Conservation (phyloP, 2,888 invertebrate genomes). For the Megalurothrips usitatus region DNA sequence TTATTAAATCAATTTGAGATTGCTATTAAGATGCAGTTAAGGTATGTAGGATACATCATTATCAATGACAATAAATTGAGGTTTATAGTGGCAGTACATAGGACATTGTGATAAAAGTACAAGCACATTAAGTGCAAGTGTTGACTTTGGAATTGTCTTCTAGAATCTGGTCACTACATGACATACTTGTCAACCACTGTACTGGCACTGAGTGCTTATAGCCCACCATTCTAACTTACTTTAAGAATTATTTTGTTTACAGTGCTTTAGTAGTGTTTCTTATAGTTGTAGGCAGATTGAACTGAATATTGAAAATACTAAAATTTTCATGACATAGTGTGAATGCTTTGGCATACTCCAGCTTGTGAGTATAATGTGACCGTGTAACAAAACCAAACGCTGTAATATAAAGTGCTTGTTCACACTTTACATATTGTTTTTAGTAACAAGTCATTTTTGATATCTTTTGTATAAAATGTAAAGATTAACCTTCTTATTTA, state of each 20-base stretch:
- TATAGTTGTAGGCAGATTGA: background rate
- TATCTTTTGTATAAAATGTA: slow-evolving; percentile 25
- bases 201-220: background rate
- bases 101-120: too few relatives aligned
- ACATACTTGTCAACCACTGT: too few relatives aligned
- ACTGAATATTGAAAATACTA: background rate
- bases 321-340: background rate
- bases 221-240: background rate
- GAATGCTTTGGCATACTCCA: slow-evolving; percentile 2
- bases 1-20: too few relatives aligned
- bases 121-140: too few relatives aligned
- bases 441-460: slow-evolving; percentile 27
- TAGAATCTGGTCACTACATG: too few relatives aligned
- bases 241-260: background rate
- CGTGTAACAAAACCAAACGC: slow-evolving; percentile 11
- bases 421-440: background rate
- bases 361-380: slow-evolving; percentile 7
- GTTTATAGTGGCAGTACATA: too few relatives aligned
- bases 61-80: too few relatives aligned
- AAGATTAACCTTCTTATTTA: slow-evolving; percentile 15
- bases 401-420: slow-evolving; percentile 13
- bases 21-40: too few relatives aligned
- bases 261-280: background rate
- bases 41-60: too few relatives aligned
- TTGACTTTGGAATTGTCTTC: too few relatives aligned